Evolutionary conservation across 2,113 vertebrate genomes (phyloP).

Genomic region (Acinonyx jubatus): DNA sequence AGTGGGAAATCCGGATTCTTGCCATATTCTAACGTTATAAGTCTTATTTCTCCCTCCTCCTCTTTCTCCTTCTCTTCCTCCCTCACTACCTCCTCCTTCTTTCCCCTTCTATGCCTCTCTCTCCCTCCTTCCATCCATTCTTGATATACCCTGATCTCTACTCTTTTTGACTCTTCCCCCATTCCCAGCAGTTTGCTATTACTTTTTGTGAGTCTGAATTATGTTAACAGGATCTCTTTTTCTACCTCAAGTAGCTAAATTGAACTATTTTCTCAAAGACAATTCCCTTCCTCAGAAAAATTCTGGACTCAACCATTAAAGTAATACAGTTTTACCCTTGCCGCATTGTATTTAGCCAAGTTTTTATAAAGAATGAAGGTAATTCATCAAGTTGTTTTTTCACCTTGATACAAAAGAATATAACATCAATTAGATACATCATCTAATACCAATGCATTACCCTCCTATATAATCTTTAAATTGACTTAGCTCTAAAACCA

Average conservation of each 20-base stretch:
- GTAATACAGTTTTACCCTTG: background rate
- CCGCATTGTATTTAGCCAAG: background rate
- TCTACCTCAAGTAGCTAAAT: background rate
- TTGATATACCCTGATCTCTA: background rate
- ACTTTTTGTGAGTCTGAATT: background rate
- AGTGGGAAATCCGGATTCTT: background rate
- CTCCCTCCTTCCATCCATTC: background rate
- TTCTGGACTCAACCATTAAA: background rate
- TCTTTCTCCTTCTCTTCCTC: background rate
- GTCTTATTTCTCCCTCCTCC: background rate
- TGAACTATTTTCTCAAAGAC: background rate
- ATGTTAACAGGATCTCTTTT: background rate
- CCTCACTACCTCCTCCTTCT: background rate
- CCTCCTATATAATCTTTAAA: background rate
- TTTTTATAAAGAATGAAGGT: background rate
- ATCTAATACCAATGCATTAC: background rate
- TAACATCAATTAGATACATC: background rate
- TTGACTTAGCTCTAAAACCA: background rate
- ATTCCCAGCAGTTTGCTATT: background rate
- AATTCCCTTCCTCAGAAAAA: background rate
- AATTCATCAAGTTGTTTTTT: conserved; percentile 36
- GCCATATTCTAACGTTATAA: rapidly evolving
- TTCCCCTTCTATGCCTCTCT: too few species aligned
- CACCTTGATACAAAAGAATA: background rate
- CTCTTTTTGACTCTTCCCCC: background rate